Evolutionary conservation across 2,113 vertebrate species (phyloP).

Genomic region (Crotalus horridus): DNA sequence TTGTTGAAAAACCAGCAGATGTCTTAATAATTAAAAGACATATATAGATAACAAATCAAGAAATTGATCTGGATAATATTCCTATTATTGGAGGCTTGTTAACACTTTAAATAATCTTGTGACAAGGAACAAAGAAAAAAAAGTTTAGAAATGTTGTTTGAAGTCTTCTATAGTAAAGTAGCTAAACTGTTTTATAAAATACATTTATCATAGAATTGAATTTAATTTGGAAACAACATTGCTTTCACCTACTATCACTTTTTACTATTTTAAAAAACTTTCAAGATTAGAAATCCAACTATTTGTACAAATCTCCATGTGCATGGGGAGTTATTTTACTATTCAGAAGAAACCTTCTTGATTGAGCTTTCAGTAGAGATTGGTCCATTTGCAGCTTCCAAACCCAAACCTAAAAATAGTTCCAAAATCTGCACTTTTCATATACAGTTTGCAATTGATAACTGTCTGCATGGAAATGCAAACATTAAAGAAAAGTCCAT

Average conservation of each 20-base stretch:
- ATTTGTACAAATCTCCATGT: not conserved
- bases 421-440: not conserved
- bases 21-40: not conserved
- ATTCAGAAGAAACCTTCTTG: not conserved
- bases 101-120: not conserved
- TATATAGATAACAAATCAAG: not conserved
- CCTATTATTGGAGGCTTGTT: not conserved
- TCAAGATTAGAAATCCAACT: not conserved
- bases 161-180: not conserved
- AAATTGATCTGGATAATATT: not conserved
- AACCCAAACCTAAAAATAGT: not conserved
- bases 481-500: not conserved
- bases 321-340: not conserved
- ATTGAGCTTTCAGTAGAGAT: not conserved
- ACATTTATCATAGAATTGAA: not conserved
- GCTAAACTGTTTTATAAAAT: not conserved
- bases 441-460: not conserved
- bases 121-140: not conserved
- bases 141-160: not conserved
- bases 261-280: not conserved
- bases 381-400: not conserved
- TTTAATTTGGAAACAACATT: not conserved
- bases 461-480: not conserved
- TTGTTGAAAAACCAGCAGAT: not conserved
- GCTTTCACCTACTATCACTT: not conserved